These are phyloP conservation scores for Camponotus fellah DNA, from an alignment of 2,888 invertebrate genomes.

Conservation along the genomic window DNA sequence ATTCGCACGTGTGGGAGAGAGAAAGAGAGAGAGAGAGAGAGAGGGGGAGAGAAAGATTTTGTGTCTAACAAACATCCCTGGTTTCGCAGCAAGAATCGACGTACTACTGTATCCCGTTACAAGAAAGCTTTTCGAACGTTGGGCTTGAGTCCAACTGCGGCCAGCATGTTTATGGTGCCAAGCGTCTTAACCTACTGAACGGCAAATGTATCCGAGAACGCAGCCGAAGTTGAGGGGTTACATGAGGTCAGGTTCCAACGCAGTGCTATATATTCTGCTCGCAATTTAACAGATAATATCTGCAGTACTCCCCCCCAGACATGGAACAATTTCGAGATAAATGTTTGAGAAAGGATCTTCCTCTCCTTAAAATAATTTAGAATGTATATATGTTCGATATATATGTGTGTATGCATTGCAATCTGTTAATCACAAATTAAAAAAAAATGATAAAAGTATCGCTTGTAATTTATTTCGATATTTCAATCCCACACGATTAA, in stretches of 20 bases:
- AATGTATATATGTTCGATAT: not conserved
- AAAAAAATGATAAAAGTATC: not conserved
- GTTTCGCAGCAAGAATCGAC: conserved; percentile 69
- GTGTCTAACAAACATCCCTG: conserved; percentile 67
- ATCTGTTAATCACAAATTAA: not conserved
- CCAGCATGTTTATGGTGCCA: conserved; percentile 79
- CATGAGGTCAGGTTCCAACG: conserved; percentile 74
- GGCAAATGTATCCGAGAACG: conserved; percentile 64
- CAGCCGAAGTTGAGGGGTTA: conserved; percentile 74
- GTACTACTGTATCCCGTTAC: conserved; percentile 64
- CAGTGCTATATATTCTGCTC: conserved; percentile 10
- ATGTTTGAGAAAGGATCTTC: not conserved
- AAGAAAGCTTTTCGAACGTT: conserved; percentile 75
- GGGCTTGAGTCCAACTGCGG: conserved; percentile 77
- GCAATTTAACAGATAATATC: conserved; percentile 57
- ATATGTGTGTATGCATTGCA: no score
- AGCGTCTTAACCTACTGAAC: conserved; percentile 78
- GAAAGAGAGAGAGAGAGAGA: not conserved
- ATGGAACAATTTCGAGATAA: conserved; percentile 5
- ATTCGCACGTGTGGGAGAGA: not conserved
- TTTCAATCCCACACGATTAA: not conserved
- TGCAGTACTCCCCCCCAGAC: not conserved
- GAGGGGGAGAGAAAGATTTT: conserved; percentile 55
- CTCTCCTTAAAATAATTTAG: not conserved
- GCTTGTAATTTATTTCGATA: not conserved